These are phyloP conservation scores for Zosterops japonicus DNA, from an alignment of 2,113 vertebrate genomes.

Conservation along the genomic window DNA sequence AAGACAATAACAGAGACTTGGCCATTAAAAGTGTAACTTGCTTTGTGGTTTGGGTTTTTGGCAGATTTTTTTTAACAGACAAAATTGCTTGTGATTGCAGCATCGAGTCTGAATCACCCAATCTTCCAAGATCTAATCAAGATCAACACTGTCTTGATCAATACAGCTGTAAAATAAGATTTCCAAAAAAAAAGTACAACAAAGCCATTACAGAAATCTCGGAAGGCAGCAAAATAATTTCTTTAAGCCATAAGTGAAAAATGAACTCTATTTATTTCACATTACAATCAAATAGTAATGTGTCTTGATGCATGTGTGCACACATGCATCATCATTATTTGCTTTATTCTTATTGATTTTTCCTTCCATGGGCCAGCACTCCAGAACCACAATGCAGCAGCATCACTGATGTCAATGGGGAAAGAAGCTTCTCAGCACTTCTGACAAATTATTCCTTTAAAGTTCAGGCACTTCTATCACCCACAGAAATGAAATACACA, in stretches of 20 bases:
- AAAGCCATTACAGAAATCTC: conserved; percentile 32
- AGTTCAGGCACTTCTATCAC: conserved; percentile 8
- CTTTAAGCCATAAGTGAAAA: conserved; percentile 38
- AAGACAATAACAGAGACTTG: not conserved
- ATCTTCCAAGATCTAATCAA: conserved; percentile 7
- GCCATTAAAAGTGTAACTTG: not conserved
- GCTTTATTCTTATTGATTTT: conserved; percentile 34
- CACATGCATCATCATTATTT: conserved; percentile 35
- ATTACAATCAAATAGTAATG: conserved; percentile 32
- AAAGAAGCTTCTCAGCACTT: not conserved
- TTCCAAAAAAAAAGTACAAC: not conserved
- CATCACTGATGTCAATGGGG: not conserved
- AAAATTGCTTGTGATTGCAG: not conserved
- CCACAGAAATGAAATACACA: not conserved
- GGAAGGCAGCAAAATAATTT: conserved; percentile 16
- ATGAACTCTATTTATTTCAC: conserved; percentile 54
- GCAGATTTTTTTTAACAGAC: not conserved
- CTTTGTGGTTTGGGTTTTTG: not conserved
- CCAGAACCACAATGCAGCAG: not conserved
- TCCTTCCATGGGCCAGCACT: not conserved
- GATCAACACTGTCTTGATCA: not conserved
- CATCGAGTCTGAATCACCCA: not conserved
- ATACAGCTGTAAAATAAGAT: conserved; percentile 19
- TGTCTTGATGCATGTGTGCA: conserved; percentile 10
- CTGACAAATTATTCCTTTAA: not conserved